These are phyloP conservation scores for Sternarchorhynchus goeldii DNA, from an alignment of 2,797 vertebrate genomes.

Conservation along the genomic window DNA sequence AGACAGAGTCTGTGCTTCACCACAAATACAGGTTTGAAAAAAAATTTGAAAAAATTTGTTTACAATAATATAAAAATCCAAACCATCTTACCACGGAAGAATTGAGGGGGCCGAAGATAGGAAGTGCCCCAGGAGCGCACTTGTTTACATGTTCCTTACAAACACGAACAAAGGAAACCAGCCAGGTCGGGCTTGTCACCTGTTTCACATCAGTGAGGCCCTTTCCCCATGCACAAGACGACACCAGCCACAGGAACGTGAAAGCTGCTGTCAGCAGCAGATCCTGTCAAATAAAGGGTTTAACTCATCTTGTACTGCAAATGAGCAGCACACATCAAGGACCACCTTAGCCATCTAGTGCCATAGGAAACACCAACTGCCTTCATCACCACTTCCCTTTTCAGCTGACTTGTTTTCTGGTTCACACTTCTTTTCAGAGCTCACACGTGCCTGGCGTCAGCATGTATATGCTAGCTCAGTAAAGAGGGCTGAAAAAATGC, in stretches of 20 bases:
- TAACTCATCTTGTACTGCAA: background rate
- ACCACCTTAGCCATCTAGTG: too few species aligned
- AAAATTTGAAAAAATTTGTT: background rate
- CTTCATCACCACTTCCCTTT: background rate
- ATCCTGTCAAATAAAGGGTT: slow-evolving; percentile 65
- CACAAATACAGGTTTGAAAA: too few species aligned
- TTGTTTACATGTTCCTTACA: slow-evolving; percentile 62
- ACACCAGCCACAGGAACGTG: slow-evolving; percentile 83
- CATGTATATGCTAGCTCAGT: background rate
- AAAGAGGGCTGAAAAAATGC: background rate
- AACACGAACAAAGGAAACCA: slow-evolving; percentile 60
- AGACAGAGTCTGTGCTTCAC: too few species aligned
- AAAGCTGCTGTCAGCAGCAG: slow-evolving; percentile 78
- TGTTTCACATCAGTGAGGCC: slow-evolving; percentile 78
- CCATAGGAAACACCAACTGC: too few species aligned
- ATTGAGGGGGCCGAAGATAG: slow-evolving; percentile 81
- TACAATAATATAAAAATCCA: slow-evolving; percentile 4
- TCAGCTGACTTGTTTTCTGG: background rate
- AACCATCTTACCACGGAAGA: slow-evolving; percentile 81
- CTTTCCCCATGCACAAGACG: slow-evolving; percentile 83
- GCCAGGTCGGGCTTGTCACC: slow-evolving; percentile 69
- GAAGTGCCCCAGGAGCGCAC: slow-evolving; percentile 70
- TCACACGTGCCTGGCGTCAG: background rate
- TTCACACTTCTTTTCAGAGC: background rate
- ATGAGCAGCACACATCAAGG: too few species aligned